Conservation (phyloP, 1,140 invertebrate genomes). For the Lasioglossum baleicum region DNA sequence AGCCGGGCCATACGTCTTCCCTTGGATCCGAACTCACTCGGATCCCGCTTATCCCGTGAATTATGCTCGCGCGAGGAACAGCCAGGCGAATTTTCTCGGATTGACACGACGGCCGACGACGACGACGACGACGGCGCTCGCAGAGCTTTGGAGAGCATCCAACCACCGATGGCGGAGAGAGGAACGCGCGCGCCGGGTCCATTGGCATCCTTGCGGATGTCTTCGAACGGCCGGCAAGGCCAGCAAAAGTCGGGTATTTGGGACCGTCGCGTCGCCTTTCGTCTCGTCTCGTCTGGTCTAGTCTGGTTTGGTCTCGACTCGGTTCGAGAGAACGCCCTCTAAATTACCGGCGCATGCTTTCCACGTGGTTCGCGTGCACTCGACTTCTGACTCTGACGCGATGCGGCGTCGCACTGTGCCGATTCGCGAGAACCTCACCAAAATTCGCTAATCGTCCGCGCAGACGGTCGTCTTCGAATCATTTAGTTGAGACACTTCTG, state of each 20-base stretch:
- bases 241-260: not conserved
- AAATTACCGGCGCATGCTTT: slow-evolving; percentile 6
- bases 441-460: too few species aligned
- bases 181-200: not conserved
- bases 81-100: slow-evolving; percentile 1
- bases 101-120: not conserved
- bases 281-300: not conserved
- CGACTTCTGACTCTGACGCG: too few species aligned
- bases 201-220: not conserved
- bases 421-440: too few species aligned
- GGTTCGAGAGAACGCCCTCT: not conserved
- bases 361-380: not conserved
- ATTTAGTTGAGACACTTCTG: too few species aligned
- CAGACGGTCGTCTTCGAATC: too few species aligned
- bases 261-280: not conserved
- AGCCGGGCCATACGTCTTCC: slow-evolving; percentile 14
- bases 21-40: slow-evolving; percentile 38
- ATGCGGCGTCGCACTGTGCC: too few species aligned
- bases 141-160: slow-evolving; percentile 23
- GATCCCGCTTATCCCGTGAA: slow-evolving; percentile 56
- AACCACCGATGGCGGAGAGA: not conserved
- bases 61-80: slow-evolving; percentile 43
- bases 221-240: not conserved
- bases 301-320: not conserved
- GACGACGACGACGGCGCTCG: slow-evolving; percentile 18